These are phyloP conservation scores for Camptogramma bilineatum DNA, from an alignment of 2,888 invertebrate genomes.

Conservation along the genomic window DNA sequence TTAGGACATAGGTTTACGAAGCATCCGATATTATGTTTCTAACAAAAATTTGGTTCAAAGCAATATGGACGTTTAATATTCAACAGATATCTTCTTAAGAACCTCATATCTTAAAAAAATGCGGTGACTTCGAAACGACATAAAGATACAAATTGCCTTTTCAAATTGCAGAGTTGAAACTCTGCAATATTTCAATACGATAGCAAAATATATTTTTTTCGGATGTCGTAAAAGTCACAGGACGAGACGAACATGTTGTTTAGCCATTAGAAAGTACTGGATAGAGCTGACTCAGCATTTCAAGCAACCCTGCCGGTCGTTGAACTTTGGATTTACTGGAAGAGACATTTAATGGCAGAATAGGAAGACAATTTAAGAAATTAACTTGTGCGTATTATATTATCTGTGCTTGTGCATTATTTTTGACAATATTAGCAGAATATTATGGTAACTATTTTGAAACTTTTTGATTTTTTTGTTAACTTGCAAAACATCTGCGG, in stretches of 20 bases:
- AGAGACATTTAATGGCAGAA: constrained; percentile 26
- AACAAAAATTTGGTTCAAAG: not conserved
- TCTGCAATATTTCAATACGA: constrained; percentile 27
- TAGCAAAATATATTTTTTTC: constrained; percentile 27
- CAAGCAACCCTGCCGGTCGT: constrained; percentile 49
- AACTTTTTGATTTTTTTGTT: no score
- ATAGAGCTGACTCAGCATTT: constrained; percentile 63
- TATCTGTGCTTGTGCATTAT: no score
- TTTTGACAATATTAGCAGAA: not conserved
- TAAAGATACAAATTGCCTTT: constrained; percentile 16
- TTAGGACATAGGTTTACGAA: constrained; percentile 26
- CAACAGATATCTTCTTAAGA: not conserved
- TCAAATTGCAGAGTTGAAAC: constrained; percentile 18
- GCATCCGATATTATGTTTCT: not conserved
- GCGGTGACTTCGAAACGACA: not conserved
- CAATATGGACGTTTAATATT: not conserved
- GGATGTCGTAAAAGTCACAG: constrained; percentile 49
- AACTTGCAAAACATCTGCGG: no score
- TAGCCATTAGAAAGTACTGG: constrained; percentile 59
- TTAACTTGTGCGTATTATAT: not conserved
- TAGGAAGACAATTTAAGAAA: not conserved
- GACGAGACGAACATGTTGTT: constrained; percentile 55
- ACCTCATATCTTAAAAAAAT: not conserved
- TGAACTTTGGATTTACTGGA: constrained; percentile 42
- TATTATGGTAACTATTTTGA: no score